Evolutionary conservation across 2,888 invertebrate species (phyloP), one percentile per base, ranked within the genome.

Genomic region (Netelia melanura): DNA sequence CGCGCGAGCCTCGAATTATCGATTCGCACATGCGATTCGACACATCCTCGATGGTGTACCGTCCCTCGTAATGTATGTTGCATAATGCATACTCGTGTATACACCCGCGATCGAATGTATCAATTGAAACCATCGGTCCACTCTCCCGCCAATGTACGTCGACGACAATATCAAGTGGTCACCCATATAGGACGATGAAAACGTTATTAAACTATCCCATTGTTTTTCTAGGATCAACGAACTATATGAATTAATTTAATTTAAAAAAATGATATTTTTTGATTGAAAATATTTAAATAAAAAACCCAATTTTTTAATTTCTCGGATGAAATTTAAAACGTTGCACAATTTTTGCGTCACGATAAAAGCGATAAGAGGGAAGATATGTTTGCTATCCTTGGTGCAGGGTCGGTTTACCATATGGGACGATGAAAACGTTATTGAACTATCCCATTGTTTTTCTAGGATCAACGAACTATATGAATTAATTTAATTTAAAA

Each of bases 21-120:
- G 83, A 84, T 84, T 76, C 21, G 80, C 75, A 76, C 75, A 61
- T 71, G 76, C 80, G 65, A 80, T 84, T 76, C 83, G 80, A 84
- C 83, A 80, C 76, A 77, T 77, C 58, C n/a, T 9, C 25, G 71
- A 70, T 76, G 38, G 71, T 80, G 75, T 68, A 75, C 71, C 3
- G 68, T 9, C 67, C 58, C 48, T 3, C 80, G 75, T 58, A 58
- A 76, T 76, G 58, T 48, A 64, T 43, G 70, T 65, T 76, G 56
- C 70, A 76, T 54, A 70, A 70, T 70, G 65, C 64, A 70, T 64
- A 30, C 58, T n/a, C 17, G 8, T 21, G 21, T 21, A 58, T 58
- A 21, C 10, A 21, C 58, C 6, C 58, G n/a, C 17, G 17, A 17
- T 21, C 3, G 48, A 48, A 48, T 58, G 58, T 58, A 58, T 58